Evolutionary conservation across 2,888 invertebrate species (phyloP).

Genomic region (Orthonychiurus folsomi): DNA sequence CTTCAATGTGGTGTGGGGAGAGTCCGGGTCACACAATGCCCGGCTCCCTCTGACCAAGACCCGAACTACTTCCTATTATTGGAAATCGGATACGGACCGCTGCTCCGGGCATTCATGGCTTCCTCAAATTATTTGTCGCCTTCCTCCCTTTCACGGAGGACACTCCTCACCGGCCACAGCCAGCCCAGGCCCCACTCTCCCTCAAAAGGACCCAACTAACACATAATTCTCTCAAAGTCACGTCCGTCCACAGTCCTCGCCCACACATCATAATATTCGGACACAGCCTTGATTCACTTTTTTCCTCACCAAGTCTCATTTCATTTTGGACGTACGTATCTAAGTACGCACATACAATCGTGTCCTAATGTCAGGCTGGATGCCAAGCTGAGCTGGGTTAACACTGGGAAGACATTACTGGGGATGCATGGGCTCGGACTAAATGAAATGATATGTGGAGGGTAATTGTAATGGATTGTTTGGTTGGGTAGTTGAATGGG

Average conservation of each 20-base stretch:
- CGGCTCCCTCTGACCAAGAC: not conserved
- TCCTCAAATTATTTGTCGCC: conserved; percentile 28
- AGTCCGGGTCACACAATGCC: not conserved
- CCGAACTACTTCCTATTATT: conserved; percentile 22
- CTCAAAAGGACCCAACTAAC: not conserved
- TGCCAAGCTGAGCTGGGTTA: not conserved
- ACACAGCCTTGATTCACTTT: not conserved
- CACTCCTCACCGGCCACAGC: not conserved
- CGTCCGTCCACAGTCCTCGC: not conserved
- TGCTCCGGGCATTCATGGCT: conserved; percentile 33
- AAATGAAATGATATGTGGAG: not conserved
- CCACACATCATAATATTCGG: not conserved
- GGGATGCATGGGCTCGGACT: too few relatives aligned
- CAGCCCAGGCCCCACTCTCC: not conserved
- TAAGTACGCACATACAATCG: not conserved
- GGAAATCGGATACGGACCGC: conserved; percentile 36
- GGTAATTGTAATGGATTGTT: conserved; percentile 1
- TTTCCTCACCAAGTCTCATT: not conserved
- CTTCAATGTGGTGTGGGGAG: not conserved
- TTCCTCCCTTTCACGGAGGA: conserved; percentile 12
- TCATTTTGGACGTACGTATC: too few relatives aligned
- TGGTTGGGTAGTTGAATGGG: not conserved
- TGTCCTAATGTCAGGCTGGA: not conserved
- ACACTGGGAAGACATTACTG: too few relatives aligned
- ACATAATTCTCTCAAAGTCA: not conserved